Evolutionary conservation across 2,113 vertebrate species (phyloP).

Genomic region (cattle (Bos taurus)): DNA sequence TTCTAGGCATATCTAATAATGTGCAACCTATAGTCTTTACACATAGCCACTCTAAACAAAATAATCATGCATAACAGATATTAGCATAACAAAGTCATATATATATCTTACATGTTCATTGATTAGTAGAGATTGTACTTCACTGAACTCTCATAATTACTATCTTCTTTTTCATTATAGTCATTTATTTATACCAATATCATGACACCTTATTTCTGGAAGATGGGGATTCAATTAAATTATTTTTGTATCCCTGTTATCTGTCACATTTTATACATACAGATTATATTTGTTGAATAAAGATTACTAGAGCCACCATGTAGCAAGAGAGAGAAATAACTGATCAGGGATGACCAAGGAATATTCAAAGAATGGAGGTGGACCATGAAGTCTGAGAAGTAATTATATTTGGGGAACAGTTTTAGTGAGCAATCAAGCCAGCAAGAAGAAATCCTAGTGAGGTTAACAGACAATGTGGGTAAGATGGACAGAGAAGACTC

Average conservation of each 20-base stretch:
- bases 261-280: not conserved
- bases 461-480: not conserved
- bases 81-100: not conserved
- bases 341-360: not conserved
- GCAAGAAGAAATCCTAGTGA: not conserved
- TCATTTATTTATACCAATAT: not conserved
- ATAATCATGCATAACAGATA: not conserved
- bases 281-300: not conserved
- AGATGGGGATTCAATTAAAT: not conserved
- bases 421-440: not conserved
- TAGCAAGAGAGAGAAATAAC: not conserved
- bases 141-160: not conserved
- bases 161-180: not conserved
- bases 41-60: not conserved
- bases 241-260: not conserved
- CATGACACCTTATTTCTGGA: not conserved
- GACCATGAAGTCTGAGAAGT: not conserved
- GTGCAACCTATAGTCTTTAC: not conserved
- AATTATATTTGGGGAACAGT: not conserved
- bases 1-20: not conserved
- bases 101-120: not conserved
- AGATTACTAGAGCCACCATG: not conserved
- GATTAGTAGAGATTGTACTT: not conserved
- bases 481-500: not conserved
- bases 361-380: not conserved